A percentile compares a stretch with the other conserved stretches of the same genome.
phyloP scores from a whole-genome alignment of 2,797 vertebrate species.

The Tachyglossus aculeatus region DNA sequence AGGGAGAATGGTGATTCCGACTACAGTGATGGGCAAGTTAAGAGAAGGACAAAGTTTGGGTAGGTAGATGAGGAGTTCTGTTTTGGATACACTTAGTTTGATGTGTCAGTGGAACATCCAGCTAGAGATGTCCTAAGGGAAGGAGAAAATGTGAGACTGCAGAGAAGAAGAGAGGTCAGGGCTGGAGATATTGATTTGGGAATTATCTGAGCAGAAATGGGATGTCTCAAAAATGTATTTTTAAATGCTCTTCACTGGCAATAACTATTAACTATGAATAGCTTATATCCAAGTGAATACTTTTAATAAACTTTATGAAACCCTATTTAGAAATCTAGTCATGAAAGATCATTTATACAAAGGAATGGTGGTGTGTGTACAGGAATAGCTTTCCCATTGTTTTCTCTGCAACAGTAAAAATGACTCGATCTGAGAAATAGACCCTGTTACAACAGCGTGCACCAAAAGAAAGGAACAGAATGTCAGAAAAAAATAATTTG shows the following conservation, averaged over 20 bases:
- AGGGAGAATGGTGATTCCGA: no score
- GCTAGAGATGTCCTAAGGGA: no score
- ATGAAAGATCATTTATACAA: not conserved
- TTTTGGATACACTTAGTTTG: no score
- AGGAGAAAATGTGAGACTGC: no score
- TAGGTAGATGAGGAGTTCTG: no score
- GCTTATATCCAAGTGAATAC: not conserved
- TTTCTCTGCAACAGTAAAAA: slow-evolving; percentile 53
- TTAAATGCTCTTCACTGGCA: not conserved
- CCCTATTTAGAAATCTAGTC: not conserved
- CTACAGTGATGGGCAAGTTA: no score
- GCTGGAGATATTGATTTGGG: no score
- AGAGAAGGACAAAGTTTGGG: no score
- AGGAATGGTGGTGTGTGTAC: not conserved
- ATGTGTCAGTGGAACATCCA: no score
- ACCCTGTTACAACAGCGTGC: slow-evolving; percentile 26
- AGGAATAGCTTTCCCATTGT: slow-evolving; percentile 38
- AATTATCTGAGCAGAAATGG: no score
- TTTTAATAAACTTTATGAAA: slow-evolving; percentile 12
- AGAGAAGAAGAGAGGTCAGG: no score
- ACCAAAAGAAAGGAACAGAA: slow-evolving; percentile 51
- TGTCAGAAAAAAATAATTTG: slow-evolving; percentile 25
- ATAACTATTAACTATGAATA: not conserved
- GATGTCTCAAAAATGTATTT: slow-evolving; percentile 25
- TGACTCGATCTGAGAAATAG: slow-evolving; percentile 32